Conservation (phyloP, 2,888 invertebrate species). For the Seira sanloemensis region DNA sequence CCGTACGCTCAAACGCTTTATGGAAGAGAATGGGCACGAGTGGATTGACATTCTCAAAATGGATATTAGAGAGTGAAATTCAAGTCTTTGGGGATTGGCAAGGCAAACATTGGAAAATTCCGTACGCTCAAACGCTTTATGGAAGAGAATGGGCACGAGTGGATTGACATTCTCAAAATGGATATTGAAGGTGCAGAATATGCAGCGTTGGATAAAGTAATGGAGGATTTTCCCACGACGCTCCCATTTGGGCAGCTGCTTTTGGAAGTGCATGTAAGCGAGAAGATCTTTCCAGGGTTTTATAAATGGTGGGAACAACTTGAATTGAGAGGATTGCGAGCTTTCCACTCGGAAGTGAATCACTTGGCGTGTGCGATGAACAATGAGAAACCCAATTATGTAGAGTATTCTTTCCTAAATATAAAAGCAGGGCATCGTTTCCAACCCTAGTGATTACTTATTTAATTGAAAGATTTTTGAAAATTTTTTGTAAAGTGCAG, state of each 20-base stretch:
- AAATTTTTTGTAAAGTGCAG: too few relatives aligned
- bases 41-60: neutral
- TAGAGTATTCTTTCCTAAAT: constrained; percentile 57
- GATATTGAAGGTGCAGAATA: neutral
- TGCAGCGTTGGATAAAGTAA: neutral
- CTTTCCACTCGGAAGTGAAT: constrained; percentile 52
- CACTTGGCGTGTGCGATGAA: constrained; percentile 24
- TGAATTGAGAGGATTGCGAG: constrained; percentile 46
- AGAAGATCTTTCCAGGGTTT: constrained; percentile 42
- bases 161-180: neutral
- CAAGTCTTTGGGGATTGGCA: constrained; percentile 18
- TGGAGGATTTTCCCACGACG: neutral
- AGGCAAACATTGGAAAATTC: neutral
- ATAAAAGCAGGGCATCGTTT: constrained; percentile 29
- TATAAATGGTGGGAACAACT: constrained; percentile 52
- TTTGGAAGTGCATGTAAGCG: neutral
- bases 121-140: constrained; percentile 17
- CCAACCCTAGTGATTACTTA: too few relatives aligned
- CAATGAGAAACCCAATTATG: constrained; percentile 26
- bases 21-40: neutral
- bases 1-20: constrained; percentile 8
- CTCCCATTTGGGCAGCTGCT: neutral
- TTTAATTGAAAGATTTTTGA: too few relatives aligned
- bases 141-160: neutral
- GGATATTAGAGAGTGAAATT: constrained; percentile 15